phyloP scores from a whole-genome alignment of 1,140 invertebrate species.

The Brachionus plicatilis region DNA sequence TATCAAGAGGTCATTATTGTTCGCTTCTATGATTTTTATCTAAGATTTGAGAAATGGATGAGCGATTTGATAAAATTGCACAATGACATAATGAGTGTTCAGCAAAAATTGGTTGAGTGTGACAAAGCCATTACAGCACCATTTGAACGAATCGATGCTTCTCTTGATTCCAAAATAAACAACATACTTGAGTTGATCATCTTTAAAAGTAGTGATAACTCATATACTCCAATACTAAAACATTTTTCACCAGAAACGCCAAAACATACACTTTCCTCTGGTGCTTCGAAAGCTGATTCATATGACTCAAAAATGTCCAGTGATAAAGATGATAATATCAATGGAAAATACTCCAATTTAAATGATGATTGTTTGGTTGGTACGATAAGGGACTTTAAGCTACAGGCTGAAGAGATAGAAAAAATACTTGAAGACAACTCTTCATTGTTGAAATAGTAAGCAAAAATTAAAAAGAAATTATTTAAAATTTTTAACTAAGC shows the following conservation, averaged over 20 bases:
- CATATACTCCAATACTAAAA: background rate
- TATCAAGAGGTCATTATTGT: slow-evolving; percentile 35
- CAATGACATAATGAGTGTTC: slow-evolving; percentile 37
- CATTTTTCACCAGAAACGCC: background rate
- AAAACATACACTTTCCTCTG: background rate
- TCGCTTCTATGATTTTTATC: slow-evolving; percentile 35
- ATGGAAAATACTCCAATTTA: background rate
- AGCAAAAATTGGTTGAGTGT: slow-evolving; percentile 28
- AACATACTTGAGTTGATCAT: background rate
- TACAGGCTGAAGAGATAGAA: background rate
- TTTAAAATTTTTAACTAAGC: background rate
- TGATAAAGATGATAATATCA: background rate
- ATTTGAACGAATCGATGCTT: slow-evolving; percentile 3
- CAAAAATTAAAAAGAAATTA: background rate
- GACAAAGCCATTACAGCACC: slow-evolving; percentile 25
- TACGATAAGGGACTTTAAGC: background rate
- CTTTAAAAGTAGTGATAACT: background rate
- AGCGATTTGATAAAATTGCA: slow-evolving; percentile 36
- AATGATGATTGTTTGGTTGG: background rate
- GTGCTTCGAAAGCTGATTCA: background rate
- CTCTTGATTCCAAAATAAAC: background rate
- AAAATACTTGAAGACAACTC: slow-evolving; percentile 4
- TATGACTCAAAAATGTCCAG: background rate
- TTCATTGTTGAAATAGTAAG: slow-evolving; percentile 23
- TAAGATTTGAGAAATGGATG: slow-evolving; percentile 41